Percentiles rank a stretch among this genome's conserved stretches.
Conservation (phyloP, 2,888 invertebrate genomes). For the Epicampocera succincta region DNA sequence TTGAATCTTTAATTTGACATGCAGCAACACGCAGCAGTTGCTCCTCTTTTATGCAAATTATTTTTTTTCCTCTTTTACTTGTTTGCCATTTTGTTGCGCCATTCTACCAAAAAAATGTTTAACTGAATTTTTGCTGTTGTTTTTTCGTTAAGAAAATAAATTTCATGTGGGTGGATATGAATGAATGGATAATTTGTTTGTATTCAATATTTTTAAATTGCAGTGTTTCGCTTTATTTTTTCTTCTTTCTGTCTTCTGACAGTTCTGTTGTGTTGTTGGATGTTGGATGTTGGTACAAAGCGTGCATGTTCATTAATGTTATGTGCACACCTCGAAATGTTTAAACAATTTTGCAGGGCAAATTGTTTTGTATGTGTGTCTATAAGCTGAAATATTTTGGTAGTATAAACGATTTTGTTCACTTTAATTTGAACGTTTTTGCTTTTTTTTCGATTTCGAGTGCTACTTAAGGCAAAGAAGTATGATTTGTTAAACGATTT, state of each 20-base stretch:
- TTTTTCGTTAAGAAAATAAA: conserved; percentile 22
- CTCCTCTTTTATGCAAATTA: conserved; percentile 66
- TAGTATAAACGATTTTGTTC: background rate
- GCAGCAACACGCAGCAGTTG: conserved; percentile 50
- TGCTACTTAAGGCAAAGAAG: background rate
- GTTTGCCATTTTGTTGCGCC: background rate
- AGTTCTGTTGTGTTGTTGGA: conserved; percentile 26
- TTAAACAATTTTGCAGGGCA: conserved; percentile 28
- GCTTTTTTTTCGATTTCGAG: background rate
- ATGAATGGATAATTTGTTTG: conserved; percentile 54
- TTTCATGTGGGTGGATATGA: conserved; percentile 56
- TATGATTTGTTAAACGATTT: background rate
- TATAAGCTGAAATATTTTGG: conserved; percentile 4
- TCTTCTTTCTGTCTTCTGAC: background rate
- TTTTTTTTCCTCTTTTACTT: conserved; percentile 8
- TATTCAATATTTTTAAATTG: conserved; percentile 39
- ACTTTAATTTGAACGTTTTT: conserved; percentile 7
- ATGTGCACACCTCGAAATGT: conserved; percentile 67
- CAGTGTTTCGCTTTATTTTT: background rate
- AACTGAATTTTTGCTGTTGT: background rate
- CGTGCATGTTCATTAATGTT: conserved; percentile 59
- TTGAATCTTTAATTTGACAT: conserved; percentile 54
- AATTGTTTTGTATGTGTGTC: background rate
- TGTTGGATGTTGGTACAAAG: conserved; percentile 23
- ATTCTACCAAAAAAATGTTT: conserved; percentile 33